Percentiles rank a stretch among this genome's conserved stretches.
Evolutionary conservation across 2,113 vertebrate genomes (phyloP).

Genomic region (Heteronetta atricapilla): DNA sequence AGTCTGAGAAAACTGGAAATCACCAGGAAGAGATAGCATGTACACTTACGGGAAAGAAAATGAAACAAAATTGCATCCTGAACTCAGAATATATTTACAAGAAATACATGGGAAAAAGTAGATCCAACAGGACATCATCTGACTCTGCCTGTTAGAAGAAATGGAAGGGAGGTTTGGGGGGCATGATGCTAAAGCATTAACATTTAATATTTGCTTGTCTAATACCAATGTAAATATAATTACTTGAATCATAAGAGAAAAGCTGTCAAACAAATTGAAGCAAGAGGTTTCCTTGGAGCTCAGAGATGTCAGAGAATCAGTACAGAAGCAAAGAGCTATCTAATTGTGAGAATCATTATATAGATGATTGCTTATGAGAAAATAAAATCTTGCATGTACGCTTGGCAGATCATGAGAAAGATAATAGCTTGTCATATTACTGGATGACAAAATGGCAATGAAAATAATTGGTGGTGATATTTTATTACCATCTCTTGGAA

Average conservation of each 20-base stretch:
- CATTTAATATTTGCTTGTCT: neutral
- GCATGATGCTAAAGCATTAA: neutral
- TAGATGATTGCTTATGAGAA: neutral
- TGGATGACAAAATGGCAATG: neutral
- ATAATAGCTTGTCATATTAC: neutral
- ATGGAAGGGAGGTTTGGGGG: fast-evolving
- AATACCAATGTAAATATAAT: neutral
- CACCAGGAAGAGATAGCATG: neutral
- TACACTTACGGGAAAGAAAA: neutral
- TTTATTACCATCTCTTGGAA: neutral
- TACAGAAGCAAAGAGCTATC: neutral
- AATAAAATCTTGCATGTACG: neutral
- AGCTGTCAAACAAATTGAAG: neutral
- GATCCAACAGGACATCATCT: neutral
- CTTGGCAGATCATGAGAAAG: slow-evolving; percentile 20
- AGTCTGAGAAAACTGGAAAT: neutral
- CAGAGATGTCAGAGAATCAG: neutral
- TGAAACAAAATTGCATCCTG: neutral
- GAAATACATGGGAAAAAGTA: neutral
- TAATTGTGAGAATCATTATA: neutral
- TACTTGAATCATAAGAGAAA: neutral
- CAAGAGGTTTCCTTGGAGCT: neutral
- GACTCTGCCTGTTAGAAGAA: neutral
- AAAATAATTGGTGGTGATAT: neutral
- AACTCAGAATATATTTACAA: neutral